A percentile compares a stretch with the other conserved stretches of the same genome.
Conservation (phyloP, 2,797 vertebrate genomes). For the Erpetoichthys calabaricus region DNA sequence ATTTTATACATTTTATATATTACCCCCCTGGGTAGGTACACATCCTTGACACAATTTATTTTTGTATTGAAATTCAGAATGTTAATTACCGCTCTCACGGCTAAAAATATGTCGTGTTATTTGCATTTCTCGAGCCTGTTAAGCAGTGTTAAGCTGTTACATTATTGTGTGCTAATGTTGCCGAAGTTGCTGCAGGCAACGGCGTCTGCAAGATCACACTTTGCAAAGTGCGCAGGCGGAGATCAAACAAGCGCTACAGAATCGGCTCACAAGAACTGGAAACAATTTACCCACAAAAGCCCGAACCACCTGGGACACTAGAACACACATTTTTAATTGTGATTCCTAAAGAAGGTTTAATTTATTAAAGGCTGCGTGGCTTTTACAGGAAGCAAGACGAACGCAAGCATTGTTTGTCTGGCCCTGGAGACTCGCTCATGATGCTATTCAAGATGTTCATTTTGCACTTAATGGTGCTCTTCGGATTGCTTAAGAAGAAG, state of each 20-base stretch:
- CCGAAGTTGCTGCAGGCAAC: conserved; percentile 25
- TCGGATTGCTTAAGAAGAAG: no score
- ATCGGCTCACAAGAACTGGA: conserved; percentile 14
- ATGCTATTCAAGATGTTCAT: no score
- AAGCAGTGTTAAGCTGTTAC: conserved; percentile 29
- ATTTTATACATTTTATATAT: no score
- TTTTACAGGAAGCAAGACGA: conserved; percentile 7
- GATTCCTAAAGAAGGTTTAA: conserved; percentile 4
- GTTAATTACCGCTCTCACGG: conserved; percentile 27
- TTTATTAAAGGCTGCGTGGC: not conserved
- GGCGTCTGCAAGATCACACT: conserved; percentile 21
- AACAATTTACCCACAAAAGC: conserved; percentile 15
- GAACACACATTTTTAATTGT: conserved; percentile 13
- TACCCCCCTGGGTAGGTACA: conserved; percentile 18
- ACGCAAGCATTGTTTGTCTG: conserved; percentile 1
- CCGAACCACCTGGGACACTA: conserved; percentile 11
- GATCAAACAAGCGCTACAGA: conserved; percentile 28
- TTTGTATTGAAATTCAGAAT: conserved; percentile 28
- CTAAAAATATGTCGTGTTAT: conserved; percentile 16
- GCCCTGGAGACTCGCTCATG: no score
- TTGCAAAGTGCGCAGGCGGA: conserved; percentile 21
- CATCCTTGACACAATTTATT: conserved; percentile 33
- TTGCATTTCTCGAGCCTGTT: conserved; percentile 29
- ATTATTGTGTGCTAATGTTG: conserved; percentile 11
- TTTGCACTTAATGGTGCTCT: no score